A percentile compares a stretch with the other conserved stretches of the same genome.
Evolutionary conservation across 2,797 vertebrate species (phyloP).

Genomic region (Antrozous pallidus): DNA sequence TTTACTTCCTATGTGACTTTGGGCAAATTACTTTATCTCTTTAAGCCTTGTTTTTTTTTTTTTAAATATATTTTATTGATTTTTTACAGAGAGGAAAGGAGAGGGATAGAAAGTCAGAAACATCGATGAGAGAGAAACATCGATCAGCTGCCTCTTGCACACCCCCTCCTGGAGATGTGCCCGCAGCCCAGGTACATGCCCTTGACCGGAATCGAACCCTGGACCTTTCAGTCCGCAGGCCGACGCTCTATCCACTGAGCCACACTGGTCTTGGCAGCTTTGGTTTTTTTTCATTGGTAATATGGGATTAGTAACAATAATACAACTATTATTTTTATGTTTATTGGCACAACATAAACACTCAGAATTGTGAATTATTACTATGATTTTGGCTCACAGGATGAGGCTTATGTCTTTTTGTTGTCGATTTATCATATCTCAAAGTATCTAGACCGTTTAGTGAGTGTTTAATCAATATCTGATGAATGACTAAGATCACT

Average conservation of each 20-base stretch:
- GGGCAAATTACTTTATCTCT: not conserved
- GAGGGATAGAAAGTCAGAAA: too few relatives aligned
- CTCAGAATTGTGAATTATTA: constrained; percentile 5
- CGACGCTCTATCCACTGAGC: too few relatives aligned
- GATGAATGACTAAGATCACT: not conserved
- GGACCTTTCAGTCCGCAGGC: too few relatives aligned
- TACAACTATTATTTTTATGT: constrained; percentile 9
- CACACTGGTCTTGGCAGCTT: too few relatives aligned
- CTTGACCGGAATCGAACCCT: too few relatives aligned
- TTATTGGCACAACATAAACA: not conserved
- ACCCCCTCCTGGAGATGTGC: too few relatives aligned
- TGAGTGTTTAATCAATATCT: not conserved
- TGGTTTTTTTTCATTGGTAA: not conserved
- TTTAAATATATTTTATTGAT: too few relatives aligned
- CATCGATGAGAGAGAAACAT: too few relatives aligned
- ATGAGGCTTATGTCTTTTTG: not conserved
- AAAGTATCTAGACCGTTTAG: not conserved
- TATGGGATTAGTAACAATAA: not conserved
- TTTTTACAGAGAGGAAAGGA: too few relatives aligned
- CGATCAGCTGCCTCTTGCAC: too few relatives aligned
- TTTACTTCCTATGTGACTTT: not conserved
- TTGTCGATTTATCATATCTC: not conserved
- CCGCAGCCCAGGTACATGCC: too few relatives aligned
- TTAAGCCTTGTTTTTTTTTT: not conserved
- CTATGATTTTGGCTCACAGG: not conserved